Base-by-base conservation (phyloP, 2,888 invertebrate species). In the Urechis unicinctus region DNA sequence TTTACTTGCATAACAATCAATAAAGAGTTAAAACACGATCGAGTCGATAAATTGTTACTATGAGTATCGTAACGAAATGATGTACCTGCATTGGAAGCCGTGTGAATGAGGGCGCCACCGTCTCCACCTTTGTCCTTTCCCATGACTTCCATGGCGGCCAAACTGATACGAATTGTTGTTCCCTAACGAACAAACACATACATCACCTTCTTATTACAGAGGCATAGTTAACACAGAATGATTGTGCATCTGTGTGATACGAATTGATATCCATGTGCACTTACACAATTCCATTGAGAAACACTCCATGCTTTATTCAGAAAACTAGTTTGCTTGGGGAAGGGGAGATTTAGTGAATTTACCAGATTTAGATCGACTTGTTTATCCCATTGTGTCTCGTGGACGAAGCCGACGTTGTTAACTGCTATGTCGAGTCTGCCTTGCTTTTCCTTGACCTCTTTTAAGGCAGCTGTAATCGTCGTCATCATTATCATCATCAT, bases 351-450 rank as follows among this genome's bases (percentile, higher is more conserved):
- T 2, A 9, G 4, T 6, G 5, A 24, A 26, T 64, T 64, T 59
- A 74, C 89, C 86, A 88, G 81, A 78, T 89, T 89, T 22, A 72
- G 61, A 44, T 70, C 69, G 2, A 71, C 59, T 1, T 61, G 60
- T 4, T 52, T 50, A 52, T 69, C 67, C 9, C 63, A 58, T 25
- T 62, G 63, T 24, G 50, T 52, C 55, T 72, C 69, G 1, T 63
- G 64, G 2, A 67, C 68, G 1, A 70, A 85, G 2, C 88, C 88
- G 9, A 88, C 88, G 75, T 88, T 88, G 78, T 88, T 89, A 60
- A 88, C 83, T 17, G 88, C 87, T 61, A 89, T 86, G 73, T 88
- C 88, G 64, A 88, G 80, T 47, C 85, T 82, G 50, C 87, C 88
- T 67, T 88, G 79, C 68, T 85, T 84, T 67, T 87, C 86, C 49